phyloP scores from a whole-genome alignment of 2,113 vertebrate genomes.

The Noctilio leporinus region DNA sequence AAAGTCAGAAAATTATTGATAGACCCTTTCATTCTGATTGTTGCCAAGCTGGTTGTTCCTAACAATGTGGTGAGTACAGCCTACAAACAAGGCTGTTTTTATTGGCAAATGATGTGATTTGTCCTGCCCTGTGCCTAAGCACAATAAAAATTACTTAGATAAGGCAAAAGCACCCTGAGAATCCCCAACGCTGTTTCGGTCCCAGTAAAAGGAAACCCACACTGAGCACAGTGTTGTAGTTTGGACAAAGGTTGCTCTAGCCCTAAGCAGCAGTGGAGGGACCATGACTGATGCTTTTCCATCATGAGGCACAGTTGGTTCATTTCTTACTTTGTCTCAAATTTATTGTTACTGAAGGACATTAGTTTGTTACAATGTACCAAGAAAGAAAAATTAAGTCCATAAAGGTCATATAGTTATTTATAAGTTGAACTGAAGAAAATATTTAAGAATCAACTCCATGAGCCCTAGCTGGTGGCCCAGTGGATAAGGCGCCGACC shows the following conservation, averaged over 20 bases:
- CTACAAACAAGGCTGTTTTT: not conserved
- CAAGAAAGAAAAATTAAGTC: not conserved
- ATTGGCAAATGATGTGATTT: not conserved
- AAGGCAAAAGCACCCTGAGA: not conserved
- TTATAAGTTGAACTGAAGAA: constrained; percentile 3
- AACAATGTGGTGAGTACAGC: not conserved
- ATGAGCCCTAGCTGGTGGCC: too few species aligned
- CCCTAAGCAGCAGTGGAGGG: not conserved
- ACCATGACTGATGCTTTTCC: not conserved
- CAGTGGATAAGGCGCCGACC: too few species aligned
- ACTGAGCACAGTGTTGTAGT: not conserved
- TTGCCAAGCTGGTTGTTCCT: not conserved
- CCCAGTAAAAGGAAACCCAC: not conserved
- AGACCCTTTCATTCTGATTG: not conserved
- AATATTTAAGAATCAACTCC: constrained; percentile 20
- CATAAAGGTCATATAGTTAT: not conserved
- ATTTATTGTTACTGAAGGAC: not conserved
- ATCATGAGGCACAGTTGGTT: not conserved
- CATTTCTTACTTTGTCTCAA: not conserved
- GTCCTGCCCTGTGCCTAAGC: not conserved
- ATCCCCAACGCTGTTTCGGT: not conserved
- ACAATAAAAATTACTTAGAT: not conserved
- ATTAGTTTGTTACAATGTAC: not conserved
- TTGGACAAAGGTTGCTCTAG: not conserved
- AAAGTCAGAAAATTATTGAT: not conserved